Evolutionary conservation across 2,113 vertebrate genomes (phyloP).

Genomic region (Pelecanus crispus): DNA sequence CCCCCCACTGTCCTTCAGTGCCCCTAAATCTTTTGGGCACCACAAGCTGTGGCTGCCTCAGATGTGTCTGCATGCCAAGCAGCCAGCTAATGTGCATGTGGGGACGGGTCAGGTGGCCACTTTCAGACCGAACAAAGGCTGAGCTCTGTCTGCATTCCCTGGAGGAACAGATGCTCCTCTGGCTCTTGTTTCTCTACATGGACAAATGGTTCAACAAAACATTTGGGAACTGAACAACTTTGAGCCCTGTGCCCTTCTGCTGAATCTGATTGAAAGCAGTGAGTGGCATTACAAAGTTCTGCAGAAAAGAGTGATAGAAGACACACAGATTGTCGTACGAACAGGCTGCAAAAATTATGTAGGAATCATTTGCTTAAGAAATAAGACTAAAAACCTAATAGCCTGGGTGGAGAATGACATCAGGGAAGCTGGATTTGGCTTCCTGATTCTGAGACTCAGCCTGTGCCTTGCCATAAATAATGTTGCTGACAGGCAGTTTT

Average conservation of each 20-base stretch:
- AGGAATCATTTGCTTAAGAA: not conserved
- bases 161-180: not conserved
- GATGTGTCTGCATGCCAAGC: fast-evolving
- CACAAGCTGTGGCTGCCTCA: not conserved
- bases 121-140: not conserved
- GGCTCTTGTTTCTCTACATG: not conserved
- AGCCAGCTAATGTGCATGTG: fast-evolving
- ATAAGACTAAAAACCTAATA: not conserved
- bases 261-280: not conserved
- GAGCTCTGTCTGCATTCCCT: not conserved
- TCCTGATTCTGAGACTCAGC: slow-evolving; percentile 20
- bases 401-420: not conserved
- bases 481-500: slow-evolving; percentile 43
- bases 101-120: not conserved
- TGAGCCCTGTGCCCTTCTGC: not conserved
- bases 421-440: slow-evolving; percentile 10
- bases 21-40: not conserved
- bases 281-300: not conserved
- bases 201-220: not conserved
- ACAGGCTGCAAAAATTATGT: not conserved
- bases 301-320: not conserved
- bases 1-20: not conserved
- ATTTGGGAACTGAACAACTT: not conserved
- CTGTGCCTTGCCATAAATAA: slow-evolving; percentile 32
- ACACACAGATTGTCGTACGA: not conserved